Evolutionary conservation across 1,140 invertebrate species (phyloP), one percentile per base, ranked within the genome.

Genomic region (Trichonephila clavata): DNA sequence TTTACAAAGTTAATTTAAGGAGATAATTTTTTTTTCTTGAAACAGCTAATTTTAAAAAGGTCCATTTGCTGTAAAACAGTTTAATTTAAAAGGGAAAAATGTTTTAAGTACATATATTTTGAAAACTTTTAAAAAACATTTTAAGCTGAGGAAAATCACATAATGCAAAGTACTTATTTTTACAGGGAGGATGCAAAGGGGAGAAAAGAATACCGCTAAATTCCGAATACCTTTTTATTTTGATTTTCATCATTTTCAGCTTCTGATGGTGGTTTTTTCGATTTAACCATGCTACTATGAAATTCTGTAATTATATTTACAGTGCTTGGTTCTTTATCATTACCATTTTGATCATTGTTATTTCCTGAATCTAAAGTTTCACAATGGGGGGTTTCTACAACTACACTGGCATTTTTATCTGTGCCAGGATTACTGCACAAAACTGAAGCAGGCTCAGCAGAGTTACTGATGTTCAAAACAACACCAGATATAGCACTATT

Each of bases 241-340:
- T 94, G 84, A 93, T 20, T 71, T 57, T 89, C 87, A 32, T 89
- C 93, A 84, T 60, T 90, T 83, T 94, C 93, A 86, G 13, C 21
- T 57, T 94, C 92, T 0, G 68, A 10, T 61, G 27, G n/a, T 60
- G 50, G 16, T 63, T 93, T 94, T 39, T 94, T 94, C 4, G 86
- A 84, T 59, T 94, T 94, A 20, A 94, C 87, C 86, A 94, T 84
- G 61, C 93, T 94, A 27, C 93, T 94, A 27, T 94, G 87, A 84
- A 94, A 94, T 43, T 94, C 93, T 8, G 93, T 84, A 59, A 94
- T 94, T 16, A 94, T 84, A 94, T 94, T 94, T n/a, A 90, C 87
- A 65, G 93, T 94, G 32, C 86, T 94, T 59, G 93, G 87, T 24
- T 94, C 87, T n/a, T 94, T 90, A 24, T 94, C 93, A 57, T 39